These are phyloP conservation scores for Acanthopagrus latus DNA, from an alignment of 2,797 vertebrate species.

Conservation along the genomic window DNA sequence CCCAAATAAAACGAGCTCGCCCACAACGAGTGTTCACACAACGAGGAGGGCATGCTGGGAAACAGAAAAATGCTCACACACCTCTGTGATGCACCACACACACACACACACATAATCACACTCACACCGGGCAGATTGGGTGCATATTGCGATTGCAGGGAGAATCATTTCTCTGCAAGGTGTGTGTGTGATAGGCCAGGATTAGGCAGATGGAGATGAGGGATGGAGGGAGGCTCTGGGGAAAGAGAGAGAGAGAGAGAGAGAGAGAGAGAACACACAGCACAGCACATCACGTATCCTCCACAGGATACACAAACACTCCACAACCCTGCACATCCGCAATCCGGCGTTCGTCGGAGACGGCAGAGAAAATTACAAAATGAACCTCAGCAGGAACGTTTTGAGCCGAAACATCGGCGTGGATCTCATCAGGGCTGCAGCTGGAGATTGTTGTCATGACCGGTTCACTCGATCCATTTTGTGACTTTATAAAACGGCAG, in stretches of 20 bases:
- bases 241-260: no score
- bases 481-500: not conserved
- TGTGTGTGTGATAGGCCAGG: conserved; percentile 47
- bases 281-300: conserved; percentile 32
- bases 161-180: conserved; percentile 40
- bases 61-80: conserved; percentile 6
- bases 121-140: conserved; percentile 23
- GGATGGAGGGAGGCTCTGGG: conserved; percentile 2
- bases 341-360: conserved; percentile 17
- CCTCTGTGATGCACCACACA: conserved; percentile 4
- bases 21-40: not conserved
- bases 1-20: not conserved
- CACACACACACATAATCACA: not conserved
- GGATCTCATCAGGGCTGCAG: not conserved
- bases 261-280: conserved; percentile 33
- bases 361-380: conserved; percentile 16
- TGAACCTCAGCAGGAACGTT: not conserved
- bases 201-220: conserved; percentile 60
- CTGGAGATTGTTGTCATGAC: not conserved
- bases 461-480: not conserved
- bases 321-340: conserved; percentile 7
- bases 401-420: not conserved
- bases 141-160: conserved; percentile 26
- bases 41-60: conserved; percentile 27
- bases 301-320: conserved; percentile 36